Base-by-base conservation (phyloP, 1,140 invertebrate genomes). In the Ctenoplectra terminalis region DNA sequence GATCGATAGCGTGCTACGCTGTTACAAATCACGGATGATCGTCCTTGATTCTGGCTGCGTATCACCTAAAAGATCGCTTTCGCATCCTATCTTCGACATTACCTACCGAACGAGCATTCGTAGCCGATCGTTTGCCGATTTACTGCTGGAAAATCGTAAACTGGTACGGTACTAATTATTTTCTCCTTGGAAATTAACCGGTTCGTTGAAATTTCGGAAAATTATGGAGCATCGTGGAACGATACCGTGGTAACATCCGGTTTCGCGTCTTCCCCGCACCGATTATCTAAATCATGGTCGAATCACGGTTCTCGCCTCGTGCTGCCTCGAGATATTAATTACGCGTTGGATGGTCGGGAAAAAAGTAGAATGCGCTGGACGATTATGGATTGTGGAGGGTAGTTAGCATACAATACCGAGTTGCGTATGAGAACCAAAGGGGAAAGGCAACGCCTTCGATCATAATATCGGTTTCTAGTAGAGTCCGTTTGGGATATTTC, bases 21-120 rank as follows among this genome's bases (percentile, higher is more conserved):
- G 46, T 69, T 69, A 26, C 66, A 69, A 69, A 69, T 69, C 66
- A 69, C 66, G 29, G 29, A 50, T 29, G 15, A 69, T 69, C 66
- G 66, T 50, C 66, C 66, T 23, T 43, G 66, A 67, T 29, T 26
- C 66, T 48, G 43, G 26, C 29, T 43, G 4, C n/a, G 11, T n/a
- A 69, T 50, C 66, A 15, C 7, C 6, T n/a, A 2, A 15, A 2
- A 13, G 17, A 69, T 69, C 46, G 20, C 46, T 69, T 26, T 50
- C 11, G 64, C 31, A 50, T 69, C 29, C 46, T 13, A 48, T 48
- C 15, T 48, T 13, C 50, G 50, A 23, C 6, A 23, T 52, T 52
- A 23, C 7, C n/a, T 26, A 23, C n/a, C 37, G 60, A 34, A 13
- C 56, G 56, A 60, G 29, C 56, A 52, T 20, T 31, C 5, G 2